A percentile compares a stretch with the other conserved stretches of the same genome.
phyloP scores from a whole-genome alignment of 2,797 vertebrate species.

The Selene dorsalis region DNA sequence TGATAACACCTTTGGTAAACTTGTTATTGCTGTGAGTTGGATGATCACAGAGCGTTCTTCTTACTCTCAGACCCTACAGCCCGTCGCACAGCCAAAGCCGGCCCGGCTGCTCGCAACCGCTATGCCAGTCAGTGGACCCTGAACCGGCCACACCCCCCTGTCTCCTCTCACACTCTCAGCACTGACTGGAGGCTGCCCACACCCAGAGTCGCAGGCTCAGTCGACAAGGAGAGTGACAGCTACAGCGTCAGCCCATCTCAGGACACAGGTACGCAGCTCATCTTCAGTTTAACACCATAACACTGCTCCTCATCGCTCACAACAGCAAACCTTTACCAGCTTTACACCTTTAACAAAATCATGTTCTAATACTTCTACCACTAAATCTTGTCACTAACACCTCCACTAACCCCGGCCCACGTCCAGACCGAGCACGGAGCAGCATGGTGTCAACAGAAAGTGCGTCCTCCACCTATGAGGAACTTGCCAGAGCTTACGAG shows the following conservation, averaged over 20 bases:
- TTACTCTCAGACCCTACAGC: slow-evolving; percentile 91
- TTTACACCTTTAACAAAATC: slow-evolving; percentile 20
- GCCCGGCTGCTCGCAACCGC: slow-evolving; percentile 92
- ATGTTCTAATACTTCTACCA: slow-evolving; percentile 19
- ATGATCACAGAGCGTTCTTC: neutral
- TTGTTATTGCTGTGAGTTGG: neutral
- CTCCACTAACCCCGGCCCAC: slow-evolving; percentile 49
- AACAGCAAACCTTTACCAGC: slow-evolving; percentile 15
- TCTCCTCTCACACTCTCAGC: slow-evolving; percentile 96
- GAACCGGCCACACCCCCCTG: slow-evolving; percentile 95
- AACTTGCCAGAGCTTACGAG: slow-evolving; percentile 97
- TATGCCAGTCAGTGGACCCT: slow-evolving; percentile 99
- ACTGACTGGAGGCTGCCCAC: slow-evolving; percentile 98
- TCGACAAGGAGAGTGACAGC: slow-evolving; percentile 98
- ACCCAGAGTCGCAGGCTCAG: slow-evolving; percentile 91
- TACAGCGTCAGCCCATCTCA: slow-evolving; percentile 99
- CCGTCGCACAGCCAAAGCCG: slow-evolving; percentile 93
- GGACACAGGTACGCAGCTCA: slow-evolving; percentile 88
- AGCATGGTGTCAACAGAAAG: slow-evolving; percentile 99
- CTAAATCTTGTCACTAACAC: slow-evolving; percentile 58
- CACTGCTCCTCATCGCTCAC: neutral
- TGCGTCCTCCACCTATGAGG: slow-evolving; percentile 98
- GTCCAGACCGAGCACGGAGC: slow-evolving; percentile 94
- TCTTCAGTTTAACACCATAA: neutral
- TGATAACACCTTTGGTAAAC: no score